Conservation (phyloP, 2,113 vertebrate species). For the Strix uralensis region DNA sequence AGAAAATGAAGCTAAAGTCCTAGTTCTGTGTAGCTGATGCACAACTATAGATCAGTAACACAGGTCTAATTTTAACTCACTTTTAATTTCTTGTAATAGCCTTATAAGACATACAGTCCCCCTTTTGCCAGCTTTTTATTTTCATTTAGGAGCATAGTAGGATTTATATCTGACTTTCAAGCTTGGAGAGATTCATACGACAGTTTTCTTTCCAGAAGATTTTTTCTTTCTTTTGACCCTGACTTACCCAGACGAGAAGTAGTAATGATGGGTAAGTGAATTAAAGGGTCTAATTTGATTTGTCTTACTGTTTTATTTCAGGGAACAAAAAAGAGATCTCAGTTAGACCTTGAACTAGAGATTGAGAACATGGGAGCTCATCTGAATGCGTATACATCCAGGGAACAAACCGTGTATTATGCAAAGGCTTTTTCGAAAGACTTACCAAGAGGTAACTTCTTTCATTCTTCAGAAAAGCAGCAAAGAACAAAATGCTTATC, state of each 20-base stretch:
- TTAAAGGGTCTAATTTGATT: background rate
- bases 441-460: slow-evolving; percentile 87
- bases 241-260: background rate
- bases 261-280: background rate
- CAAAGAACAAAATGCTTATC: background rate
- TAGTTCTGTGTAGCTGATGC: background rate
- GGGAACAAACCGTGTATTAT: slow-evolving; percentile 97
- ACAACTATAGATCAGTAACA: background rate
- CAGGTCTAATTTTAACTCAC: background rate
- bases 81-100: background rate
- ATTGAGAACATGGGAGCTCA: slow-evolving; percentile 99
- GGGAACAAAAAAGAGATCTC: slow-evolving; percentile 97
- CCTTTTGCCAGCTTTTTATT: background rate
- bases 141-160: background rate
- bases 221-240: background rate
- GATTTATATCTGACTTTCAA: background rate
- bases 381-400: slow-evolving; percentile 94
- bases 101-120: background rate
- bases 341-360: slow-evolving; percentile 95
- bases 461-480: background rate
- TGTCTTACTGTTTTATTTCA: slow-evolving; percentile 59
- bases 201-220: background rate
- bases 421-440: slow-evolving; percentile 98
- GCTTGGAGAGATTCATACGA: background rate
- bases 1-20: background rate